Evolutionary conservation across 2,113 vertebrate genomes (phyloP).

Genomic region (Gobiocypris rarus): DNA sequence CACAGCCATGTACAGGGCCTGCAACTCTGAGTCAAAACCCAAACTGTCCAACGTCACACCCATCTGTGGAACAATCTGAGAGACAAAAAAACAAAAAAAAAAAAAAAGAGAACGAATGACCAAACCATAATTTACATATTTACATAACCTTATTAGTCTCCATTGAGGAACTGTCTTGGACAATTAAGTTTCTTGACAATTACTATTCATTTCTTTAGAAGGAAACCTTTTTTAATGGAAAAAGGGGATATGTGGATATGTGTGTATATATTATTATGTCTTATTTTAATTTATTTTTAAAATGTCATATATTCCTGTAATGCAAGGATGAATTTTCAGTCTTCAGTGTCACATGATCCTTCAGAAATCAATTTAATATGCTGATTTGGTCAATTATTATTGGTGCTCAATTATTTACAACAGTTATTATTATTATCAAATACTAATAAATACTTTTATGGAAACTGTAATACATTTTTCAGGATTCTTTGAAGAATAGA

Average conservation of each 20-base stretch:
- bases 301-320: background rate
- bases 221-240: background rate
- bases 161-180: background rate
- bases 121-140: too few relatives aligned
- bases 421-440: background rate
- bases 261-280: too few relatives aligned
- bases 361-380: background rate
- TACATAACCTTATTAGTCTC: conserved; percentile 1
- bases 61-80: conserved; percentile 66
- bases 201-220: background rate
- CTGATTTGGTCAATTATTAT: background rate
- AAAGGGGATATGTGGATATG: background rate
- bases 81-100: background rate
- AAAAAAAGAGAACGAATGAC: background rate
- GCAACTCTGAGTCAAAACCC: conserved; percentile 62
- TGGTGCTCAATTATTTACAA: background rate
- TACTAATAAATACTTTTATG: background rate
- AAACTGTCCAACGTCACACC: conserved; percentile 37
- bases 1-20: conserved; percentile 63
- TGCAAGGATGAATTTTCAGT: background rate
- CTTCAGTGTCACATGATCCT: background rate
- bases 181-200: background rate
- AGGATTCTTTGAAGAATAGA: too few relatives aligned
- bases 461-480: background rate
- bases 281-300: too few relatives aligned